These are phyloP conservation scores for Hypotaenidia okinawae DNA, from an alignment of 2,797 vertebrate species.

Conservation along the genomic window DNA sequence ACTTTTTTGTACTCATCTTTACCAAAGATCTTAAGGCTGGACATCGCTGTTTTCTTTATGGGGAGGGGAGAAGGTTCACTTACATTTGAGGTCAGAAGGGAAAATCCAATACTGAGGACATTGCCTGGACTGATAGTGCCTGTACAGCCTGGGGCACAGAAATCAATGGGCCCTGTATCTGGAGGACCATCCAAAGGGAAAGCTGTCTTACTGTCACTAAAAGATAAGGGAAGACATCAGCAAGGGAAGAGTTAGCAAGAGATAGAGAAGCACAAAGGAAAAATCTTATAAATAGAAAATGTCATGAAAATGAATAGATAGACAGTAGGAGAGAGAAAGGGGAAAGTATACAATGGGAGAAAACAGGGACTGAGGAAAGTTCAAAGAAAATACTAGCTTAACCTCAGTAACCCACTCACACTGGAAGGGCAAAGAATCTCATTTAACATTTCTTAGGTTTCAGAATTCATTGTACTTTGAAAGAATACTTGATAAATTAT, in stretches of 20 bases:
- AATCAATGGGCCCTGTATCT: slow-evolving; percentile 19
- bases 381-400: slow-evolving; percentile 70
- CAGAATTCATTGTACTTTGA: slow-evolving; percentile 67
- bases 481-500: slow-evolving; percentile 79
- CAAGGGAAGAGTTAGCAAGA: slow-evolving; percentile 42
- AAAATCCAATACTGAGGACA: background rate
- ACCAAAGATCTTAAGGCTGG: background rate
- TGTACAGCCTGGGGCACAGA: background rate
- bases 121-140: background rate
- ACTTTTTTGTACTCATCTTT: background rate
- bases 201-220: slow-evolving; percentile 24
- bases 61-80: background rate
- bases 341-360: background rate
- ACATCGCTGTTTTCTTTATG: background rate
- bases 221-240: slow-evolving; percentile 16
- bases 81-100: background rate
- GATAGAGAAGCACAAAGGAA: slow-evolving; percentile 8
- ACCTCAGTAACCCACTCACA: slow-evolving; percentile 65
- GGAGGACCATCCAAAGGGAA: background rate
- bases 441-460: slow-evolving; percentile 76
- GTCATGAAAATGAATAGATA: slow-evolving; percentile 60
- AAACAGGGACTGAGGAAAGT: slow-evolving; percentile 47
- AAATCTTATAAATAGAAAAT: slow-evolving; percentile 56
- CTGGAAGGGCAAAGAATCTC: slow-evolving; percentile 63
- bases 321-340: slow-evolving; percentile 11